Evolutionary conservation across 2,888 invertebrate species (phyloP), one percentile per base, ranked within the genome.

Genomic region (Perizoma flavofasciatum): DNA sequence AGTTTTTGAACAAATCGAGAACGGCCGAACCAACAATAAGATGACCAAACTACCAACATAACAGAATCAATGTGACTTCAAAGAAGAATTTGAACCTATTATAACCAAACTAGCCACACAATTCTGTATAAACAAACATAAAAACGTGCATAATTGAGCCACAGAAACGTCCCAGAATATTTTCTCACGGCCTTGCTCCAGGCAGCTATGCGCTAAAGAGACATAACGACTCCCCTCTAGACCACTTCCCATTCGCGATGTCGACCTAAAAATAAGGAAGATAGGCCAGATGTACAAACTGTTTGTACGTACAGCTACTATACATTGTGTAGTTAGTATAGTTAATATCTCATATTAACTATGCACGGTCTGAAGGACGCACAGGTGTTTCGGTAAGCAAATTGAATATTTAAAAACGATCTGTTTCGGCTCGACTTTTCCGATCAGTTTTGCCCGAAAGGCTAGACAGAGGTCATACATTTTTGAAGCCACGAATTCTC

Each of bases 241-340:
- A 68, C 73, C 71, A 77, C 78, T 83, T 84, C 83, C 55, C 78
- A 79, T 75, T 71, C 70, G 72, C 68, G 69, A 72, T 64, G 74
- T 66, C 77, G 82, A 82, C 83, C 84, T 86, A 84, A 85, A 87
- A 82, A 87, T 85, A 82, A 78, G 69, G 73, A 71, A 78, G 73
- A 64, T 65, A 54, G 59, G 55, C 61, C 66, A 68, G 67, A 59
- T 65, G 67, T 61, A 44, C 55, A 60, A 67, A 59, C 48, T 60
- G 50, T 61, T 74, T 37, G 7, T 37, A 37, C 37, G 37, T 37
- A 37, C 37, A 1, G 5, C 5, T 75, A 72, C 35, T 8, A 33
- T 47, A 39, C 53, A 57, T 70, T 71, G 64, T 69, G 68, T 64
- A 59, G 64, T n/a, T n/a, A n/a, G n/a, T n/a, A n/a, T n/a, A 63